Evolutionary conservation across 2,113 vertebrate genomes (phyloP).

Genomic region (Clinocottus analis): DNA sequence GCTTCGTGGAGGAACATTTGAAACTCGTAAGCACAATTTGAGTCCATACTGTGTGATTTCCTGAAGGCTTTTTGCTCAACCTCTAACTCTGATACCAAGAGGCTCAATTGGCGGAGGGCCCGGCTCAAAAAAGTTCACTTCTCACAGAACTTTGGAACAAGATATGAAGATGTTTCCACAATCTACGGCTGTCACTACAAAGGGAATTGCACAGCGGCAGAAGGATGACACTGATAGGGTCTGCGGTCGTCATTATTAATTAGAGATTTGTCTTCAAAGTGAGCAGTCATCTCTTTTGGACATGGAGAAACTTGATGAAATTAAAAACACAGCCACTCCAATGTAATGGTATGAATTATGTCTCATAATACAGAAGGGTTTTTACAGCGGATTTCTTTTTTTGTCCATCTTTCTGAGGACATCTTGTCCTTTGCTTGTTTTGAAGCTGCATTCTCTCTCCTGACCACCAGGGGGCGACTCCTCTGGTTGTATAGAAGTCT

Average conservation of each 20-base stretch:
- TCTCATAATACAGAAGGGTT: too few species aligned
- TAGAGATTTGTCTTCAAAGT: constrained; percentile 2
- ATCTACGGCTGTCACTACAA: not conserved
- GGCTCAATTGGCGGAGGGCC: not conserved
- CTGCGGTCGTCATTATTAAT: constrained; percentile 11
- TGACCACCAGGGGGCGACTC: too few species aligned
- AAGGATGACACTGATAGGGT: not conserved
- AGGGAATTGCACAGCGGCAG: not conserved
- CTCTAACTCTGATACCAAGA: constrained; percentile 18
- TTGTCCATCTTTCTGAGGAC: not conserved
- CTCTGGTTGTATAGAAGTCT: too few species aligned
- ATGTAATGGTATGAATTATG: too few species aligned
- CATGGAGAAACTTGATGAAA: not conserved
- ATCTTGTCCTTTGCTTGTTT: not conserved
- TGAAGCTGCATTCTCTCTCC: too few species aligned
- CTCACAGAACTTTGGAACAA: not conserved
- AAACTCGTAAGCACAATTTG: not conserved
- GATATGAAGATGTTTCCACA: not conserved
- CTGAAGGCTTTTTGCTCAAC: not conserved
- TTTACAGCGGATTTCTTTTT: too few species aligned
- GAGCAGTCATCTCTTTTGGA: constrained; percentile 1
- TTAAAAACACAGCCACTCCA: not conserved
- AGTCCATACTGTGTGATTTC: not conserved
- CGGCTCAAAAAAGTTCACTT: not conserved
- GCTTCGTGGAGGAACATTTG: not conserved